These are phyloP conservation scores for Eptatretus burgeri DNA, from an alignment of 2,113 vertebrate genomes.

Conservation along the genomic window DNA sequence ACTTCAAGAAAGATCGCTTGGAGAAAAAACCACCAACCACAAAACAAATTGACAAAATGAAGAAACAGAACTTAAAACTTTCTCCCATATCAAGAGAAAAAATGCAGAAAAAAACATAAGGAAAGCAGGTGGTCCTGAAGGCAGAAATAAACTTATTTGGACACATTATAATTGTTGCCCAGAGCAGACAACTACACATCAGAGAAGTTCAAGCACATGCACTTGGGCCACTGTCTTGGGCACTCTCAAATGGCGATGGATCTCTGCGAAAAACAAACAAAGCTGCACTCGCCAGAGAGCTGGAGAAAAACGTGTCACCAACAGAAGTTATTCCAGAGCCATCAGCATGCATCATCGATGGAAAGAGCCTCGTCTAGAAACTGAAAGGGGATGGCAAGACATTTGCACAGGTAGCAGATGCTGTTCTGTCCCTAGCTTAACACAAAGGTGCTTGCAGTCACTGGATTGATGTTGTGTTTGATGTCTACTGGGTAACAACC, in stretches of 20 bases:
- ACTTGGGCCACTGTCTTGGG: neutral
- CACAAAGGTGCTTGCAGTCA: neutral
- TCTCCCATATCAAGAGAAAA: too few species aligned
- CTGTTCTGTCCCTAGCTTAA: neutral
- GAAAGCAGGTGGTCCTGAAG: neutral
- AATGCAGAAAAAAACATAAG: neutral
- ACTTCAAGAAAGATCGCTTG: too few species aligned
- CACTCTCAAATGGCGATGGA: too few species aligned
- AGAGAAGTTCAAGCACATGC: too few species aligned
- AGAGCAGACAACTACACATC: neutral
- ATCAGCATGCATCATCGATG: constrained; percentile 1
- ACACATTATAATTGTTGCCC: neutral
- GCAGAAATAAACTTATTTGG: neutral
- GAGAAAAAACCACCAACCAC: too few species aligned
- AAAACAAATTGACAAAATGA: too few species aligned
- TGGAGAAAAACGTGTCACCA: too few species aligned
- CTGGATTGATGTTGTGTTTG: neutral
- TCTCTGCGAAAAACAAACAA: too few species aligned
- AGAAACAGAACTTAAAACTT: too few species aligned
- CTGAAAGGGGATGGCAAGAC: neutral
- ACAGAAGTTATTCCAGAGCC: neutral
- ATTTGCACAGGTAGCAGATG: neutral
- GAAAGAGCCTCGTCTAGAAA: neutral
- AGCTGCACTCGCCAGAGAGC: too few species aligned
- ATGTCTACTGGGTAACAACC: neutral